Evolutionary conservation across 2,113 vertebrate genomes (phyloP).

Genomic region (Tragelaphus imberbis): DNA sequence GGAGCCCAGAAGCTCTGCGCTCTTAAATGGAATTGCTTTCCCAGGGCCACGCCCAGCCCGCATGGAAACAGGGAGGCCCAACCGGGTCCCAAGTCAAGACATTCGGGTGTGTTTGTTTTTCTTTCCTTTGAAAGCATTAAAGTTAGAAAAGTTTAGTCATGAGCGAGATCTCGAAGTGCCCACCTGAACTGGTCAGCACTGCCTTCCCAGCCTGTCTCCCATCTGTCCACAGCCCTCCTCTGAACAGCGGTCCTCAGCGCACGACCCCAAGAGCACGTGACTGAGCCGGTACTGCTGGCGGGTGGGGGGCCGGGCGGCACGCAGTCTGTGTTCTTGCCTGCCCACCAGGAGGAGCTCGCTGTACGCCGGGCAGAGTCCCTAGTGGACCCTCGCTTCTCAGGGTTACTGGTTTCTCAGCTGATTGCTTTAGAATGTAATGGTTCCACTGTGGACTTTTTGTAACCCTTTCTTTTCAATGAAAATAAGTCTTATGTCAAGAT

Average conservation of each 20-base stretch:
- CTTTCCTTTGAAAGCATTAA: neutral
- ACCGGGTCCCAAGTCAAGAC: neutral
- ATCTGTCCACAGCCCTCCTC: neutral
- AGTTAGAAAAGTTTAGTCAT: neutral
- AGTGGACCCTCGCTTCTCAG: neutral
- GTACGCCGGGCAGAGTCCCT: neutral
- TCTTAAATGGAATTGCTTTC: neutral
- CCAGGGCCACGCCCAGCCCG: neutral
- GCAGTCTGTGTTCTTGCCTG: neutral
- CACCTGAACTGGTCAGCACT: no score
- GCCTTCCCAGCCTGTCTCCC: neutral
- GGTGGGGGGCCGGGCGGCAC: no score
- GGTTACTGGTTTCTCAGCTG: neutral
- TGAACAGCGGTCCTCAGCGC: neutral
- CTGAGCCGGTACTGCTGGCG: neutral
- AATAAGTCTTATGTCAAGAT: neutral
- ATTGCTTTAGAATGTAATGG: neutral
- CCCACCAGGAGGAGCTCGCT: neutral
- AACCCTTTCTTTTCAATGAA: neutral
- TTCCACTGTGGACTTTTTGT: neutral
- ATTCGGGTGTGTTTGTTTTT: neutral
- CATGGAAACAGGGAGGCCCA: neutral
- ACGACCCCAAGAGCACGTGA: accelerated
- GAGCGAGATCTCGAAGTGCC: neutral
- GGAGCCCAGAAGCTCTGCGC: neutral